Conservation (phyloP, 2,797 vertebrate genomes). For the Myripristis murdjan region DNA sequence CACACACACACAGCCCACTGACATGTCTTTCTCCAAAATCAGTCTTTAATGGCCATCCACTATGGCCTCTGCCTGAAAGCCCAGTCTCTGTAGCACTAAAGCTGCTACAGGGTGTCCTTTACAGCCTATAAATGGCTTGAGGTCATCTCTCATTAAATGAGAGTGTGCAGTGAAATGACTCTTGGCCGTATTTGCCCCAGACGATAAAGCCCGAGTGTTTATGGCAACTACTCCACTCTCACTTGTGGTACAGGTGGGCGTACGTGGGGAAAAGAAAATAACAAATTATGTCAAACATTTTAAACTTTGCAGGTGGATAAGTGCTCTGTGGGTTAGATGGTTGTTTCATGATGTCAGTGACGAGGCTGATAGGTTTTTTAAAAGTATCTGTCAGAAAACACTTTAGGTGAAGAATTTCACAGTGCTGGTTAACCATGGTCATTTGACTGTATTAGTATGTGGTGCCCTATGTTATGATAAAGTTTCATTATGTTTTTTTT, state of each 20-base stretch:
- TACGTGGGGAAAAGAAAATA: slow-evolving; percentile 41
- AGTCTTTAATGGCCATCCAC: slow-evolving; percentile 53
- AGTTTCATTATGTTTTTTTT: too few species aligned
- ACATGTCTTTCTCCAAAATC: slow-evolving; percentile 26
- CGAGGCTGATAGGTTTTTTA: slow-evolving; percentile 5
- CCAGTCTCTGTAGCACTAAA: slow-evolving; percentile 62
- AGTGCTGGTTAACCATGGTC: too few species aligned
- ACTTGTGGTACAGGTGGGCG: slow-evolving; percentile 60
- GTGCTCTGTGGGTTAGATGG: neutral
- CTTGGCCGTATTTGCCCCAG: slow-evolving; percentile 50
- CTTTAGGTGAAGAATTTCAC: too few species aligned
- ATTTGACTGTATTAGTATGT: too few species aligned
- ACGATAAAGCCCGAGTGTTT: slow-evolving; percentile 75
- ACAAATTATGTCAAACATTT: slow-evolving; percentile 37
- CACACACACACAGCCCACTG: too few species aligned
- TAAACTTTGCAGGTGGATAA: neutral
- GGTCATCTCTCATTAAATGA: slow-evolving; percentile 80
- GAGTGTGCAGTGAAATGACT: slow-evolving; percentile 73
- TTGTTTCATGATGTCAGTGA: slow-evolving; percentile 10
- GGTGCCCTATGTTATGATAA: too few species aligned
- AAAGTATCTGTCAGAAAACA: neutral
- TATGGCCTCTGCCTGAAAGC: slow-evolving; percentile 57
- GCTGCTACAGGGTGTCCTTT: slow-evolving; percentile 69
- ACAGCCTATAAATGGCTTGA: slow-evolving; percentile 79
- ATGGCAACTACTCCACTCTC: slow-evolving; percentile 59